Evolutionary conservation across 1,140 invertebrate species (phyloP).

Genomic region (Listronotus oregonensis): DNA sequence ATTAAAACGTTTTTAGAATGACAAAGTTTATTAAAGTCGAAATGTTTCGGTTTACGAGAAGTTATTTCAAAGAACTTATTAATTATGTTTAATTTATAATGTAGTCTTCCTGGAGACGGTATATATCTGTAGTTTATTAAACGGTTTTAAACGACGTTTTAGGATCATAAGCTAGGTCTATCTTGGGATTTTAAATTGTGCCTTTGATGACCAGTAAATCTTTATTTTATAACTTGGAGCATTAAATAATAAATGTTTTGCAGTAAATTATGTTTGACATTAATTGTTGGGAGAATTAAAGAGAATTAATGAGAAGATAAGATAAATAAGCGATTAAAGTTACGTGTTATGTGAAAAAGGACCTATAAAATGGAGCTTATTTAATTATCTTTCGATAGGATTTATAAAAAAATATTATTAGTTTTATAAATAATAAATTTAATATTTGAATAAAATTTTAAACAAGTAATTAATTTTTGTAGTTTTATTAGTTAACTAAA

Average conservation of each 20-base stretch:
- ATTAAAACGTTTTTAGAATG: constrained; percentile 32
- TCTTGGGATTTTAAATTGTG: constrained; percentile 3
- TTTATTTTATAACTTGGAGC: constrained; percentile 2
- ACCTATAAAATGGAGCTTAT: no score
- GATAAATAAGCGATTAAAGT: no score
- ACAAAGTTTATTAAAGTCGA: constrained; percentile 34
- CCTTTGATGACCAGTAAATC: constrained; percentile 8
- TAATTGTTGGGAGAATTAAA: no score
- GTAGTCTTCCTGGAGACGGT: not conserved
- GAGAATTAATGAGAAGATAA: no score
- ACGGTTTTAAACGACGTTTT: constrained; percentile 12
- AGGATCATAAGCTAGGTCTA: constrained; percentile 1
- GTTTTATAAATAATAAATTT: no score
- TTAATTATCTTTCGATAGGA: no score
- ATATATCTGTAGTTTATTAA: constrained; percentile 6
- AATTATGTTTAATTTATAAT: constrained; percentile 32
- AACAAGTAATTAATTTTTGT: no score
- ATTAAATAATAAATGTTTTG: not conserved
- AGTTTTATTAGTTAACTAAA: no score
- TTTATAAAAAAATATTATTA: no score
- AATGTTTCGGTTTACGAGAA: constrained; percentile 26
- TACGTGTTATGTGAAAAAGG: no score
- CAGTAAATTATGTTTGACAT: no score
- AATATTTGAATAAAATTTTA: no score
- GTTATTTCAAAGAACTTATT: constrained; percentile 30